These are phyloP conservation scores for Aleadryas rufinucha DNA, from an alignment of 2,113 vertebrate species.

Conservation along the genomic window DNA sequence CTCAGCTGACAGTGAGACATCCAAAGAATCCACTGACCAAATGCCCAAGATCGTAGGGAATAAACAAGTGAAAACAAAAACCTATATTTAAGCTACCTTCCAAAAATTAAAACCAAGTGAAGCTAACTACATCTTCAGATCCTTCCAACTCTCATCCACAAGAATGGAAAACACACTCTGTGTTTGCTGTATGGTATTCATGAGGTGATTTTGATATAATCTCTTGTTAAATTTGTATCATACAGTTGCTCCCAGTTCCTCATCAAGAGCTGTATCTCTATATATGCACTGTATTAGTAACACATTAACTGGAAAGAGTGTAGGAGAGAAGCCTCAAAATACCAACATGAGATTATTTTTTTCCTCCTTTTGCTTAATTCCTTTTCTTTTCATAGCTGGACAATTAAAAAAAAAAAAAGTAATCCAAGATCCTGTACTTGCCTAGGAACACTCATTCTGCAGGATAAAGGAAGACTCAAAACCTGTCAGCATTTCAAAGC, in stretches of 20 bases:
- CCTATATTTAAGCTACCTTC: neutral
- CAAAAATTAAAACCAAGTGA: neutral
- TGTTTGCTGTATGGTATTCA: neutral
- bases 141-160: neutral
- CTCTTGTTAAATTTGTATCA: neutral
- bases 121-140: neutral
- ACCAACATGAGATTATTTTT: neutral
- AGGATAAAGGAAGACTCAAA: constrained; percentile 21
- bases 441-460: neutral
- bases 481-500: neutral
- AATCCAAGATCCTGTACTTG: neutral
- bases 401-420: neutral
- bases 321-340: neutral
- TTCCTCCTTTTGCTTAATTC: neutral
- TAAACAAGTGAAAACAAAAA: neutral
- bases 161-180: neutral
- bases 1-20: neutral
- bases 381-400: neutral
- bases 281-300: neutral
- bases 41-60: neutral
- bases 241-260: neutral
- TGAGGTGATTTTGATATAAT: neutral
- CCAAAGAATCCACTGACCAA: neutral
- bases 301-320: neutral
- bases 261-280: neutral